Evolutionary conservation across 2,113 vertebrate genomes (phyloP), one percentile per base, ranked within the genome.

Genomic region (Esox niger): DNA sequence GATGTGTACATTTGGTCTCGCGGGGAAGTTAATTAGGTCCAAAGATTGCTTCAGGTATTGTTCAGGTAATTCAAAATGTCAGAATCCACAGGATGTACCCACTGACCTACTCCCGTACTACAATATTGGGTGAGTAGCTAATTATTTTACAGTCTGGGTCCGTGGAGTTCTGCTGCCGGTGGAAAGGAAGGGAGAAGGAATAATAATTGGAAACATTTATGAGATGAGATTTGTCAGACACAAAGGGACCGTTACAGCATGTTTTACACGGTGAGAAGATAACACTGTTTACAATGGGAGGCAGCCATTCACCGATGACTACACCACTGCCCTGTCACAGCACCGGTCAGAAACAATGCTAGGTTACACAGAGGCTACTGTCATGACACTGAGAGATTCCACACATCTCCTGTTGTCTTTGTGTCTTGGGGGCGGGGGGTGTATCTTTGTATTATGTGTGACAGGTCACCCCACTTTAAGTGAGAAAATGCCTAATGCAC

Each of bases 61-160:
- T 91, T 93, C 91, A 91, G 90, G 92, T 94, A 95, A 97, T 95
- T 94, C 93, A 87, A 88, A 92, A 93, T 94, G 94, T 93, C 93
- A 88, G 90, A 90, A 86, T 91, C 85, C 84, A 80, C 75, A 70
- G 87, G 88, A 92, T 6, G 73, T 87, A 75, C 79, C 78, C 79
- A 58, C 72, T 84, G 87, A 92, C 88, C 92, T 84, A 7, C 29
- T n/a, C 17, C 65, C 82, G 83, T 79, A 87, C 84, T 67, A 73
- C 84, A 91, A 90, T 88, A 91, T 87, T 86, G 80, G 88, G 90
- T 43, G 38, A 88, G 85, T 65, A 91, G 85, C 91, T 95, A 95
- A 95, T 93, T 96, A 95, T 94, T 94, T 94, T 81, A 90, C 93
- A 87, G 87, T 43, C 38, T 15, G 38, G 88, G 84, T 88, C 84